These are phyloP conservation scores for Nansenia antarctica DNA, from an alignment of 2,113 vertebrate species.

Conservation along the genomic window DNA sequence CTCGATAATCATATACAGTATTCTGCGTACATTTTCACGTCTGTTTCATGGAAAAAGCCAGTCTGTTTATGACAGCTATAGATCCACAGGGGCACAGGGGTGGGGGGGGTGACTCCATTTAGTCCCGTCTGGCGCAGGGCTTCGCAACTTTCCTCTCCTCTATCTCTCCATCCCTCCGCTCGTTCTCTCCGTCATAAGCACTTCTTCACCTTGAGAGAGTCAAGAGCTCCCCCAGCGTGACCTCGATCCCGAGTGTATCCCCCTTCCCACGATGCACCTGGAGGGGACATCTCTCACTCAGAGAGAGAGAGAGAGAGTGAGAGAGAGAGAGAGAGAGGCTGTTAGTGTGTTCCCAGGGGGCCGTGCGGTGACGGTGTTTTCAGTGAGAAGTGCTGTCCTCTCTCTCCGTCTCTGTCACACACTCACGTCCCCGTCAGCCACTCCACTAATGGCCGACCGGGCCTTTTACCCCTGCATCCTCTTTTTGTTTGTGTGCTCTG, in stretches of 20 bases:
- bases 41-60: neutral
- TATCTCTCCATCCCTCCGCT: neutral
- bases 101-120: too few relatives aligned
- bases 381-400: slow-evolving; percentile 49
- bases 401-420: slow-evolving; percentile 55
- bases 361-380: slow-evolving; percentile 52
- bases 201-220: slow-evolving; percentile 41
- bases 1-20: too few relatives aligned
- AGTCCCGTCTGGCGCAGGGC: slow-evolving; percentile 40
- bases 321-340: slow-evolving; percentile 35
- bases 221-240: slow-evolving; percentile 36
- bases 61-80: slow-evolving; percentile 30
- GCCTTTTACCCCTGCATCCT: slow-evolving; percentile 71
- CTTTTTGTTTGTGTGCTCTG: slow-evolving; percentile 61
- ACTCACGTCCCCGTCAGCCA: slow-evolving; percentile 54
- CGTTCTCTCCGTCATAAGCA: slow-evolving; percentile 1
- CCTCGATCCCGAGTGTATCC: slow-evolving; percentile 62
- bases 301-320: slow-evolving; percentile 29
- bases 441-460: slow-evolving; percentile 74
- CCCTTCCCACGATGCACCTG: slow-evolving; percentile 74
- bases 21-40: neutral
- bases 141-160: slow-evolving; percentile 34
- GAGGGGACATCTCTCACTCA: slow-evolving; percentile 66
- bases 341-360: slow-evolving; percentile 73
- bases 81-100: slow-evolving; percentile 22